A percentile compares a stretch with the other conserved stretches of the same genome.
phyloP scores from a whole-genome alignment of 2,113 vertebrate genomes.

The Tyto alba region DNA sequence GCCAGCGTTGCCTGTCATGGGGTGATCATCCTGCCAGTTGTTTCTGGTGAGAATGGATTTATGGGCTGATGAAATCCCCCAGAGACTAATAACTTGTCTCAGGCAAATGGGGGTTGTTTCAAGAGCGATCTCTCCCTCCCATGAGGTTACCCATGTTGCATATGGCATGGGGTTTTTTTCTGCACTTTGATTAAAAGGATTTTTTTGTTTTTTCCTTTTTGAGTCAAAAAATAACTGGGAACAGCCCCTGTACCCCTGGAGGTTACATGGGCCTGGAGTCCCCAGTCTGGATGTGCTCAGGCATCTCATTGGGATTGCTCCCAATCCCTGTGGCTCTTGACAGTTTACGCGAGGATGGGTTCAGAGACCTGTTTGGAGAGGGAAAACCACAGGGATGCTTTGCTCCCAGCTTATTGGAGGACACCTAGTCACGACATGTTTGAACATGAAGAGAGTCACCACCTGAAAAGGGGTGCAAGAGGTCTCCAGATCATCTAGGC shows the following conservation, averaged over 20 bases:
- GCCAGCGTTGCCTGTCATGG: neutral
- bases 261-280: neutral
- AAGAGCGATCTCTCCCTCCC: neutral
- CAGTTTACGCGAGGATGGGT: neutral
- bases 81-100: neutral
- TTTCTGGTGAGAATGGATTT: neutral
- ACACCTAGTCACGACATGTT: neutral
- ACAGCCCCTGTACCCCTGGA: neutral
- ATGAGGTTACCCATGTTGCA: neutral
- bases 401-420: neutral
- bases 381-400: neutral
- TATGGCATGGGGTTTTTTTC: neutral
- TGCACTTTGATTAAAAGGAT: neutral
- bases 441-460: neutral
- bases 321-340: neutral
- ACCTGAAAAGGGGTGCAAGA: neutral
- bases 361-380: neutral
- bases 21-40: neutral
- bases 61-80: neutral
- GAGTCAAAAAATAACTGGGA: neutral
- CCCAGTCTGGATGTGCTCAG: neutral
- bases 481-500: neutral
- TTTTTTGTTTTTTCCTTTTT: neutral
- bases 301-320: neutral
- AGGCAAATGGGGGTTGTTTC: neutral